Evolutionary conservation across 35 echinoderm and acorn worm species (phyloP), one percentile per base, ranked within the genome.

Genomic region (Lytechinus variegatus): DNA sequence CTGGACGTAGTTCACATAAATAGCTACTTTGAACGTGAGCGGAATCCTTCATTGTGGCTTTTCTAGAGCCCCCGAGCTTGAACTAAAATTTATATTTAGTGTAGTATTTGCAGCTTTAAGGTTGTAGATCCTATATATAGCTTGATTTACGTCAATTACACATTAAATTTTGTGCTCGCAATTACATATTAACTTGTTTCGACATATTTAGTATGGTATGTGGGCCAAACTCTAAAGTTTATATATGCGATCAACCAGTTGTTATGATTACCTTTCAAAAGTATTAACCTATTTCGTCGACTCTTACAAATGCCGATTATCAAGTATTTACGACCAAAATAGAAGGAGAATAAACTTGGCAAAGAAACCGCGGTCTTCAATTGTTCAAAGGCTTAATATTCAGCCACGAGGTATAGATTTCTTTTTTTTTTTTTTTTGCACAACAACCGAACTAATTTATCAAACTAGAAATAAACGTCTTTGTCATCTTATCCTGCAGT

Each of bases 401-500:
- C 88, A 90, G 88, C 88, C 88, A 90, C 29, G 52, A 90, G 28
- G 88, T 90, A 54, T 54, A 44, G 88, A 90, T 51, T 90, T 44
- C 33, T 44, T 44, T 44, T 44, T 2, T 44, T 44, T 44, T 44
- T 2, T 44, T 44, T 44, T 90, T 54, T 90, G 28, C 27, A 90
- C 52, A 93, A 54, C 92, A 93, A 93, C 92, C 28, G 9, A n/a
- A 57, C 53, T 93, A 54, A 93, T 93, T 93, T 55, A 93, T 57
- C 53, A 93, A 57, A 93, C 66, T 33, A 93, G 14, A 93, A 93
- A 93, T 93, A 57, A 28, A 93, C 11, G 10, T 93, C 27, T 93
- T 57, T 93, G 92, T 93, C 52, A 57, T 93, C 13, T 57, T 56
- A 93, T 57, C 54, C 92, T 14, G 29, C 53, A 93, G 53, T 93